phyloP scores from a whole-genome alignment of 1,140 invertebrate species.

The Drosophila ambigua region DNA sequence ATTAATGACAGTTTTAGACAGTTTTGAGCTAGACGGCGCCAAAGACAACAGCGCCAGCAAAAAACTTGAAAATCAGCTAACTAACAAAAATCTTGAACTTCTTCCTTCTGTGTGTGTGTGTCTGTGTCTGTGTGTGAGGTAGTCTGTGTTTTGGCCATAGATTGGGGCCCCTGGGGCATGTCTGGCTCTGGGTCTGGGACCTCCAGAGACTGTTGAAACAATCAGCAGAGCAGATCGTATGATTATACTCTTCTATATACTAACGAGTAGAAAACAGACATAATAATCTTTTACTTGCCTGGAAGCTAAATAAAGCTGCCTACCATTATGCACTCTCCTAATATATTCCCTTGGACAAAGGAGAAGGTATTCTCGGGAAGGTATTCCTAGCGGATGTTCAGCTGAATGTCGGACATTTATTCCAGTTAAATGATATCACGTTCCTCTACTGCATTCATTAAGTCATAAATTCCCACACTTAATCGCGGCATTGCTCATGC shows the following conservation, averaged over 20 bases:
- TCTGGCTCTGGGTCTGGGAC: slow-evolving; percentile 10
- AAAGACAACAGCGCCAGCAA: slow-evolving; percentile 33
- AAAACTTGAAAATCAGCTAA: slow-evolving; percentile 31
- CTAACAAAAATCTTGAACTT: slow-evolving; percentile 15
- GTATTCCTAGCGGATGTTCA: no score
- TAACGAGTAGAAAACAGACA: no score
- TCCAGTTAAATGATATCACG: no score
- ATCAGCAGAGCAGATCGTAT: slow-evolving; percentile 26
- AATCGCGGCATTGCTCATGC: slow-evolving; percentile 19
- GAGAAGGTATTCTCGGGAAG: no score
- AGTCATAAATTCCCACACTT: neutral
- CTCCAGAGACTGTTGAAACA: slow-evolving; percentile 26
- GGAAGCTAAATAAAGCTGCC: no score
- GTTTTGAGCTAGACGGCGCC: slow-evolving; percentile 63
- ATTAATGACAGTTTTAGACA: slow-evolving; percentile 67
- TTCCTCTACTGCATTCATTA: slow-evolving; percentile 1
- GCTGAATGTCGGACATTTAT: no score
- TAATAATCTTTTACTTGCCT: no score
- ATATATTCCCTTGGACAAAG: no score
- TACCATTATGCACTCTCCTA: no score
- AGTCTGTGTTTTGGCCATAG: slow-evolving; percentile 13
- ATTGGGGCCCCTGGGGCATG: slow-evolving; percentile 27
- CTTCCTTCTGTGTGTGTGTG: neutral
- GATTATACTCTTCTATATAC: slow-evolving; percentile 17
- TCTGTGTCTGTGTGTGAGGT: neutral